Evolutionary conservation across 2,797 vertebrate species (phyloP), one percentile per base, ranked within the genome.

Genomic region (Dendrocincla tyrannina): DNA sequence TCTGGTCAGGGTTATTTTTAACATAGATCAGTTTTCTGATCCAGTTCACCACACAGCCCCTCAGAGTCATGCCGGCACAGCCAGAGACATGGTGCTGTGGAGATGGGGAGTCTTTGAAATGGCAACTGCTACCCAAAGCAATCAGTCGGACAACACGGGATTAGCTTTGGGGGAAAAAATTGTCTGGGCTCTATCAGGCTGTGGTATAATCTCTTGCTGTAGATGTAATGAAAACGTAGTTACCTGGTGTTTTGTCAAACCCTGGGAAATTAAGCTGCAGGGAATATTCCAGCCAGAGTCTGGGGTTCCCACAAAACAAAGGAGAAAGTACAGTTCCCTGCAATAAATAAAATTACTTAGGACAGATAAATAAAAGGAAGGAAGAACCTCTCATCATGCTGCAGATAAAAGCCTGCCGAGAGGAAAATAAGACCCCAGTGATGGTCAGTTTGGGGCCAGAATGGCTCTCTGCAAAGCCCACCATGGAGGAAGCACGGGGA

Each of bases 1-100:
- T 96, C 88, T 92, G 88, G 90, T 86, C 17, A 0, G 64, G 50
- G 90, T 95, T 97, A 91, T 95, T 95, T 96, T 97, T 95, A 95
- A 89, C 59, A 0, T 63, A 39, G 90, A 91, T 95, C 93, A 70
- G 85, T 81, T 96, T 97, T 94, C 86, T 1, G 1, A 86, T 95
- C 81, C 88, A 93, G 67, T 93, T 95, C 94, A 85, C 85, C 95
- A 85, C 27, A 1, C 83, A 70, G 92, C 63, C 77, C 63, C 73
- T 37, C 35, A 8, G 42, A 46, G 93, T 66, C 77, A 49, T 0
- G 0, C 53, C 20, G 28, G 76, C 89, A 78, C 76, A 90, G 88
- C 76, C 55, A n/a, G 88, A 41, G 70, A 24, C 80, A 27, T 1
- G 32, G 76, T 74, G 42, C 3, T 0, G 13, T 81, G 47, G 77